phyloP scores from a whole-genome alignment of 2,888 invertebrate genomes.

The Strigamia transsilvanica region DNA sequence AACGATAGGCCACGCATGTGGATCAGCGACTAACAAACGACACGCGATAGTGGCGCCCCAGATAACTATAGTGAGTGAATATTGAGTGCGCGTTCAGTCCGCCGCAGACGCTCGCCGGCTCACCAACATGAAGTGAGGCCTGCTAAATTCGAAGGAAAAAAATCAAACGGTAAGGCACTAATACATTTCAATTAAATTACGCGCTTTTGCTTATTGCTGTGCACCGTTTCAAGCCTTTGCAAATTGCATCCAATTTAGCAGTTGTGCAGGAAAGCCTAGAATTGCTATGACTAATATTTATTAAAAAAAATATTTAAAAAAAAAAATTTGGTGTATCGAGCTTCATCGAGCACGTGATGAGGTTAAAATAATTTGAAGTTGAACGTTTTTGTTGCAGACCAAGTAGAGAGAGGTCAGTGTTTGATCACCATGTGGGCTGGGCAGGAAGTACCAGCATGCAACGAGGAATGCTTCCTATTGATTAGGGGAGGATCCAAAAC shows the following conservation, averaged over 20 bases:
- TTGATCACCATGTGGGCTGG: constrained; percentile 48
- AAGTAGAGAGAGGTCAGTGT: constrained; percentile 39
- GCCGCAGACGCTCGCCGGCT: constrained; percentile 38
- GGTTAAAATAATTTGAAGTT: background rate
- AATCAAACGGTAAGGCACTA: background rate
- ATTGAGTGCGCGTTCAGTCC: constrained; percentile 15
- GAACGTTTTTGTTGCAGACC: background rate
- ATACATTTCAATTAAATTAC: background rate
- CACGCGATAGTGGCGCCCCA: constrained; percentile 21
- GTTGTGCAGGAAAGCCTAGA: background rate
- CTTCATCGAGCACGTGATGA: background rate
- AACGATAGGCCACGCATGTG: background rate
- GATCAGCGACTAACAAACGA: background rate
- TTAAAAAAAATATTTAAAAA: background rate
- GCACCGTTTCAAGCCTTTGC: background rate
- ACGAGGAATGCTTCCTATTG: constrained; percentile 49
- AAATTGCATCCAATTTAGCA: background rate
- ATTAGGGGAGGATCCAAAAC: constrained; percentile 49
- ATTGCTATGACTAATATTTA: background rate
- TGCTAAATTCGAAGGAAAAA: constrained; percentile 12
- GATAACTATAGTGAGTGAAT: background rate
- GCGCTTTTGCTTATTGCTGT: background rate
- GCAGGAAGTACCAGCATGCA: constrained; percentile 42
- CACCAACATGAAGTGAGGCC: constrained; percentile 41
- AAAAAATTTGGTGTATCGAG: background rate